Evolutionary conservation across 2,888 invertebrate species (phyloP), one percentile per base, ranked within the genome.

Genomic region (Ormyrus labotus): DNA sequence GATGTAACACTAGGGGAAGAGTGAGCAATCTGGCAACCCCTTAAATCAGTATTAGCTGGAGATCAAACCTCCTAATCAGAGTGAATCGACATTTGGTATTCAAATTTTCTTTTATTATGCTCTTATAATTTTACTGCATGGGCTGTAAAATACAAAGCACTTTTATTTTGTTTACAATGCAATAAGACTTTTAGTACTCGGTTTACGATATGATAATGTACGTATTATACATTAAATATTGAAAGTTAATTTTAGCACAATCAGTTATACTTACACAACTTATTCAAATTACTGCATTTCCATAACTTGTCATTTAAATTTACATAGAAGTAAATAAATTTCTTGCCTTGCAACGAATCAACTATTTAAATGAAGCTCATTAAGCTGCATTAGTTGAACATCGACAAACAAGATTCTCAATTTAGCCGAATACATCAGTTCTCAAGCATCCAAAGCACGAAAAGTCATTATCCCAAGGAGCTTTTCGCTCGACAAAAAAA

Each of bases 51-150:
- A 80, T 82, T 80, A 80, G 78, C 55, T 34, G 34, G 34, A 71
- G 82, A 80, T 82, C 82, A 80, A 80, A 74, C 71, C 80, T 78
- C 55, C 78, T 80, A 82, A 82, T 80, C 80, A 82, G 80, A 78
- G 75, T 70, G 78, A 79, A 82, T 77, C 74, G 80, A 69, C 79
- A 80, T 82, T 82, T 82, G 82, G 78, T 82, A 82, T 82, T 82
- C 80, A 82, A 82, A 82, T 82, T 80, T 75, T 68, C 47, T 78
- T 79, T 82, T 78, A 75, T 70, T 75, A 60, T 63, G 13, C 63
- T 60, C 50, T 75, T 57, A 80, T 70, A 73, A 77, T 79, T 82
- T 82, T 80, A 80, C 19, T 64, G 50, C 60, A 3, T 7, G n/a
- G n/a, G 50, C 60, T 55, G 51, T 76, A 69, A 79, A 68, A 69